Evolutionary conservation across 1,140 invertebrate genomes (phyloP), one percentile per base, ranked within the genome.

Genomic region (Bombyx mori): DNA sequence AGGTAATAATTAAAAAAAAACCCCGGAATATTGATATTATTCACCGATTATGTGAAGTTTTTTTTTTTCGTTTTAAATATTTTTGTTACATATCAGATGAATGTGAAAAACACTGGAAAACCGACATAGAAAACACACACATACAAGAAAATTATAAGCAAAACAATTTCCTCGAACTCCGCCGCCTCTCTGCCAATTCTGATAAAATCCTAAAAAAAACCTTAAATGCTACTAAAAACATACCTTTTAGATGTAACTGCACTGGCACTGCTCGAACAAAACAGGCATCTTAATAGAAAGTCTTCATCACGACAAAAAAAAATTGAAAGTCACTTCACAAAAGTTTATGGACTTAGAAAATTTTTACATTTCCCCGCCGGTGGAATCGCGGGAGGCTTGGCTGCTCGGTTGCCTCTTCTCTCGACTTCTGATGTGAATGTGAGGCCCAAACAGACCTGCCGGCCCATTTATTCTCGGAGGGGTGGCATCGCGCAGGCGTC

Each of bases 401-500:
- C n/a, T 51, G 26, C 18, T 51, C 8, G 50, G 22, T 35, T n/a
- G 46, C 54, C 54, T 56, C 54, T 56, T 48, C 45, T 42, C 8
- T 42, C 22, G 54, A 46, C 43, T 49, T 42, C 54, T 56, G 54
- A 35, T 74, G 76, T 61, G 64, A 70, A 69, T 83, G 56, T 85
- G 82, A 78, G 69, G 58, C 58, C 68, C 62, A 57, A 69, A 61
- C 66, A 59, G 64, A 66, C 66, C 79, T 70, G 68, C 71, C 61
- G 56, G 66, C 56, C 71, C 59, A 70, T 83, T 85, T 85, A 83
- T 78, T 59, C 70, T 48, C 52, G 56, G 26, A 43, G 69, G 82
- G 77, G 80, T 75, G 72, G 71, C 68, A 73, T 69, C 79, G 82
- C 82, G 82, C 80, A 86, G 71, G 82, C 82, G 82, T 86, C 71